phyloP scores from a whole-genome alignment of 64 coral and sea anemone species.

The Pachyseris speciosa region DNA sequence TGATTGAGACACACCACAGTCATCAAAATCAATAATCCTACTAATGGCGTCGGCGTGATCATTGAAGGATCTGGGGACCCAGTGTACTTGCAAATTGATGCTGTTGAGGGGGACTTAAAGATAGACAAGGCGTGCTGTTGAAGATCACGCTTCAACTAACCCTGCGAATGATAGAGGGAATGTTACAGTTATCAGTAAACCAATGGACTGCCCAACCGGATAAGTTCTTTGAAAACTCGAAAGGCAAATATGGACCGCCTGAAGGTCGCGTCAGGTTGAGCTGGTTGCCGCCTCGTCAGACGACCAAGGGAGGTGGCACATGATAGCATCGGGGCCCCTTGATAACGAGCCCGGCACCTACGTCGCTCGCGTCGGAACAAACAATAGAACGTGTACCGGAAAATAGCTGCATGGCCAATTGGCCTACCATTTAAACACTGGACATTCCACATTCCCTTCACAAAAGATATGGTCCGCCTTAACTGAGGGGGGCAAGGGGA shows the following conservation, averaged over 20 bases:
- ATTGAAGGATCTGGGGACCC: not conserved
- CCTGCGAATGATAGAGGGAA: slow-evolving; percentile 4
- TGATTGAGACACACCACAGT: slow-evolving; percentile 6
- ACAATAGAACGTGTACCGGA: not conserved
- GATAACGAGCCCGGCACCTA: slow-evolving; percentile 2
- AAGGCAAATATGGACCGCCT: not conserved
- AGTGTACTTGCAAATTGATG: not conserved
- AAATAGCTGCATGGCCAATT: not conserved
- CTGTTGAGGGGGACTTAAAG: not conserved
- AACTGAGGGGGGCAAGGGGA: slow-evolving; percentile 12
- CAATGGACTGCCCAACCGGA: not conserved
- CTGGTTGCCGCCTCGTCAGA: not conserved
- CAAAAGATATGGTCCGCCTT: not conserved
- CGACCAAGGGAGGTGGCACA: not conserved
- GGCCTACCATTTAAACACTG: not conserved
- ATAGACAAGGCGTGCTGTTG: slow-evolving; percentile 17
- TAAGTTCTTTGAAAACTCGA: not conserved
- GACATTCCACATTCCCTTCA: not conserved
- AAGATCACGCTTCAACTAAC: not conserved
- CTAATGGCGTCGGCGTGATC: not conserved
- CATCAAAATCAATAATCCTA: slow-evolving; percentile 38
- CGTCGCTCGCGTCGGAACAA: slow-evolving; percentile 3
- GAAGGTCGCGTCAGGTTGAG: slow-evolving; percentile 26
- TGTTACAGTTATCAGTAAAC: not conserved
- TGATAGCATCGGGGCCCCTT: slow-evolving; percentile 9